A percentile compares a stretch with the other conserved stretches of the same genome.
These are phyloP conservation scores for Apostichopus japonicus DNA, from an alignment of 35 echinoderm and acorn worm species.

Conservation along the genomic window DNA sequence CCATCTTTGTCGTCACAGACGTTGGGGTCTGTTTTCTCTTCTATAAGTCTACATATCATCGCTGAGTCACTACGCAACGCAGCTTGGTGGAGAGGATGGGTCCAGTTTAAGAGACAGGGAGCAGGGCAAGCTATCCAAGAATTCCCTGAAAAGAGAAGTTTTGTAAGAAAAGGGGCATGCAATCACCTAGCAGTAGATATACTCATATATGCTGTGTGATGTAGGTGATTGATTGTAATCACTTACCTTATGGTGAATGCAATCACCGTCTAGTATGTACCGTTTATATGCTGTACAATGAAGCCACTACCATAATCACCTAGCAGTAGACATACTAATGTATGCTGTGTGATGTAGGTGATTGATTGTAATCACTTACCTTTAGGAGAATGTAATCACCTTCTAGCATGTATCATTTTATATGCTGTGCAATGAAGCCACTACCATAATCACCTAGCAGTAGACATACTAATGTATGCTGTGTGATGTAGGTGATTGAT, in stretches of 20 bases:
- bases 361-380: too few species aligned
- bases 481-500: neutral
- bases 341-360: neutral
- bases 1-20: constrained; percentile 76
- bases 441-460: neutral
- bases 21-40: constrained; percentile 75
- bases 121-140: constrained; percentile 71
- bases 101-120: constrained; percentile 63
- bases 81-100: constrained; percentile 82
- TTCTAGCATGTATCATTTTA: too few species aligned
- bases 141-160: constrained; percentile 67
- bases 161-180: neutral
- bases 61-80: constrained; percentile 79
- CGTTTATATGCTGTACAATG: too few species aligned
- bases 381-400: too few species aligned
- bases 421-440: too few species aligned
- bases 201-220: neutral
- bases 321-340: neutral
- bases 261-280: too few species aligned
- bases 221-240: too few species aligned
- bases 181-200: neutral
- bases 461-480: neutral
- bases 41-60: constrained; percentile 90
- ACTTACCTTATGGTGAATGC: too few species aligned
- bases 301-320: neutral